Percentiles rank a stretch among this genome's conserved stretches.
Conservation (phyloP, 1,140 invertebrate genomes). For the Heliconius eleuchia region DNA sequence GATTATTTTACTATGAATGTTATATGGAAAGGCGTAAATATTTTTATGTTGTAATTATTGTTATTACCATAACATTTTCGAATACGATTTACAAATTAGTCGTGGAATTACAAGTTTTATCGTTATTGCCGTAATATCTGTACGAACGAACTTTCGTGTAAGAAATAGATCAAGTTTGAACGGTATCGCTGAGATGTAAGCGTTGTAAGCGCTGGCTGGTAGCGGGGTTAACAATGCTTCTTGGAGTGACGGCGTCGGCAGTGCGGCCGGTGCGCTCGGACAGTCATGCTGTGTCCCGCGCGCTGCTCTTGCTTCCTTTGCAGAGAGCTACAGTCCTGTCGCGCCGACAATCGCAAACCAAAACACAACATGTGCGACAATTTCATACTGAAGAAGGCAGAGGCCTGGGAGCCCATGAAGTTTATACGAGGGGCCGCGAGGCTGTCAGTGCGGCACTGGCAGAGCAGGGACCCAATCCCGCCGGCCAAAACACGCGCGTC, state of each 20-base stretch:
- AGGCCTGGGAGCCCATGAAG: constrained; percentile 81
- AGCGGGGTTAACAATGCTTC: constrained; percentile 68
- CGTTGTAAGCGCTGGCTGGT: constrained; percentile 47
- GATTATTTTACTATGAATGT: background rate
- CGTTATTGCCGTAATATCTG: constrained; percentile 20
- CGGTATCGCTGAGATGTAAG: constrained; percentile 60
- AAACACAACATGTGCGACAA: constrained; percentile 76
- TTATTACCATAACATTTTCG: background rate
- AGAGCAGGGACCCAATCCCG: constrained; percentile 65
- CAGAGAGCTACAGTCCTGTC: constrained; percentile 80
- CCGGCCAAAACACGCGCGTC: constrained; percentile 62
- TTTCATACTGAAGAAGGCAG: constrained; percentile 83
- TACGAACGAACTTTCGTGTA: constrained; percentile 33
- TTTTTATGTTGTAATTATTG: background rate
- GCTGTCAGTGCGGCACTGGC: constrained; percentile 78
- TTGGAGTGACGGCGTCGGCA: constrained; percentile 52
- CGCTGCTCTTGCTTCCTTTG: constrained; percentile 83
- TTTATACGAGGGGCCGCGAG: constrained; percentile 80
- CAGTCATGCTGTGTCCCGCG: constrained; percentile 80
- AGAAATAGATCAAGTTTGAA: constrained; percentile 47
- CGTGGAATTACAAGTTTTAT: background rate
- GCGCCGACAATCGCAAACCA: constrained; percentile 68
- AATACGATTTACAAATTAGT: background rate
- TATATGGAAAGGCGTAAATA: background rate
- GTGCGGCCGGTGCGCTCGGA: constrained; percentile 66